Evolutionary conservation across 2,888 invertebrate species (phyloP), one percentile per base, ranked within the genome.

Genomic region (Calameuta idolon): DNA sequence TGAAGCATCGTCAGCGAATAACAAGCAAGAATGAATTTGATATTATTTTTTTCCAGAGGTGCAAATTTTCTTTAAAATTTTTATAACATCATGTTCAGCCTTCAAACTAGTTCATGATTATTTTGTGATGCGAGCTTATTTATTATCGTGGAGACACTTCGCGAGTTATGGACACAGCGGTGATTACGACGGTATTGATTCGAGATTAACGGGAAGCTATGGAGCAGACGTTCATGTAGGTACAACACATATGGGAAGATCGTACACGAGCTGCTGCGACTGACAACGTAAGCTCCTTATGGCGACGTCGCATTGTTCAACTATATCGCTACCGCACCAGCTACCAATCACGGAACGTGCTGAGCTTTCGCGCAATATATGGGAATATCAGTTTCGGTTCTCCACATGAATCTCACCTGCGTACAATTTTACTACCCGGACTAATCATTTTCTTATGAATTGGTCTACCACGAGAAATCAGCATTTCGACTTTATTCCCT

Each of bases 161-260:
- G 12, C 71, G 71, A 71, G 30, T 71, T 71, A 71, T 30, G 71
- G 30, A 31, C 71, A 23, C 55, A 55, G 55, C 75, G 79, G 78
- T 80, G 80, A 81, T 81, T 80, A 79, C 77, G 79, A 79, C 77
- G 77, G 80, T 80, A 81, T 81, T 81, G 81, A 81, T 81, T 81
- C 79, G 75, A 79, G 80, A 81, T 81, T 80, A 81, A 81, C 80
- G 79, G 79, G 73, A 73, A 76, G 78, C 77, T 31, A 80, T 73
- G 77, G 76, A 80, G 76, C 80, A 79, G 79, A 73, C 75, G 35
- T 23, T 23, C 55, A 55, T 9, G 23, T 55, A 55, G 55, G 55
- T 55, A 55, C 40, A 55, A 55, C 55, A 2, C 55, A 23, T 55
- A 55, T 55, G 55, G 55, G 55, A 55, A 55, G 55, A 55, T 55